Conservation (phyloP, 2,797 vertebrate genomes). For the Cirrhinus molitorella region DNA sequence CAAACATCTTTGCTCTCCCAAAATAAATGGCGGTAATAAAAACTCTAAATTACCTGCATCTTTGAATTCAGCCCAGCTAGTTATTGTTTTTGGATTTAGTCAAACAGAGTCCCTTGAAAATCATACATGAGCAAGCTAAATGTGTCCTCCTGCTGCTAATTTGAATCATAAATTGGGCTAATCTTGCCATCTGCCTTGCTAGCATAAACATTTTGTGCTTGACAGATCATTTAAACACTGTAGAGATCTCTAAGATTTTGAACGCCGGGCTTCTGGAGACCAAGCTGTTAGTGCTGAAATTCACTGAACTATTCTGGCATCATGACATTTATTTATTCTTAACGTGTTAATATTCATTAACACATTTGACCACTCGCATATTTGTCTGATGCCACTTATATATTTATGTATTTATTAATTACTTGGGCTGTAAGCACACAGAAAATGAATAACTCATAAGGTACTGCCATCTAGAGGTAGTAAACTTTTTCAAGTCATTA, state of each 20-base stretch:
- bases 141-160: slow-evolving; percentile 48
- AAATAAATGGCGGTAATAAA: neutral
- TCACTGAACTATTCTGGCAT: neutral
- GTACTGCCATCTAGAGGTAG: neutral
- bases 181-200: slow-evolving; percentile 54
- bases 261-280: slow-evolving; percentile 3
- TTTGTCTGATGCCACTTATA: neutral
- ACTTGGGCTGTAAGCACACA: neutral
- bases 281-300: neutral
- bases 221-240: slow-evolving; percentile 28
- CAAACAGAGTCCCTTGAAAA: slow-evolving; percentile 45
- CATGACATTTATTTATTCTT: neutral
- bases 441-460: neutral
- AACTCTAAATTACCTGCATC: neutral
- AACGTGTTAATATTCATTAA: neutral
- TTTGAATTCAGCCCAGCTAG: slow-evolving; percentile 33
- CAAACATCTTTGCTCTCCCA: neutral
- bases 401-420: neutral
- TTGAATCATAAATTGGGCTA: slow-evolving; percentile 47
- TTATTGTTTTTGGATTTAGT: slow-evolving; percentile 39
- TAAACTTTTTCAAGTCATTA: neutral
- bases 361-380: neutral
- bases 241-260: slow-evolving; percentile 21
- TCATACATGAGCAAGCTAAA: slow-evolving; percentile 45
- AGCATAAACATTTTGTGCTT: slow-evolving; percentile 30